phyloP scores from a whole-genome alignment of 2,888 invertebrate genomes.

The Drosophila multiciliata region DNA sequence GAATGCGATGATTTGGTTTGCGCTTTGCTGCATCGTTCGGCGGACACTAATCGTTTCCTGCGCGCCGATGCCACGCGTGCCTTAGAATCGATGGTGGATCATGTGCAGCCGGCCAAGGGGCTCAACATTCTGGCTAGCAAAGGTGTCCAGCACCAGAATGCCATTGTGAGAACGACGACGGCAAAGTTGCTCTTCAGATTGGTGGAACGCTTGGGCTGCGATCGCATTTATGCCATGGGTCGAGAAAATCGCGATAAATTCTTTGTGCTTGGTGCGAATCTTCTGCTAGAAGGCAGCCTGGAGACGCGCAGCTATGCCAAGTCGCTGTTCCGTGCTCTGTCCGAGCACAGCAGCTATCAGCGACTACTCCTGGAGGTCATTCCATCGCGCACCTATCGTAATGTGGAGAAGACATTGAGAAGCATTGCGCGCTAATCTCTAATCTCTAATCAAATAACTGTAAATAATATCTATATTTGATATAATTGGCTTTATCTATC shows the following conservation, averaged over 20 bases:
- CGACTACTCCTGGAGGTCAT: conserved; percentile 92
- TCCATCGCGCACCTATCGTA: conserved; percentile 91
- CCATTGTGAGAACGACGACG: conserved; percentile 93
- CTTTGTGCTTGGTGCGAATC: conserved; percentile 92
- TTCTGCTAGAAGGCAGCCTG: conserved; percentile 93
- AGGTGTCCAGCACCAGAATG: conserved; percentile 93
- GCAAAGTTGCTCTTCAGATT: conserved; percentile 91
- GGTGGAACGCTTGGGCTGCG: conserved; percentile 90
- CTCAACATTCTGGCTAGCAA: conserved; percentile 88
- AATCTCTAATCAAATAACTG: not conserved
- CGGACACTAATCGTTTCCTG: conserved; percentile 97
- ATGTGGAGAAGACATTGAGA: conserved; percentile 92
- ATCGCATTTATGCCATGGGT: conserved; percentile 89
- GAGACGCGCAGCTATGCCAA: conserved; percentile 94
- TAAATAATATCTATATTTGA: conserved; percentile 6
- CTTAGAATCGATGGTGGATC: conserved; percentile 92
- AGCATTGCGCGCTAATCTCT: conserved; percentile 70
- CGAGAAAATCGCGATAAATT: conserved; percentile 92
- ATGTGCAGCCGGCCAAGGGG: conserved; percentile 89
- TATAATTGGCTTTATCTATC: not conserved
- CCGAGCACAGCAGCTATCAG: conserved; percentile 91
- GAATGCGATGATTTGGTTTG: conserved; percentile 94
- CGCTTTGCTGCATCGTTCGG: conserved; percentile 93
- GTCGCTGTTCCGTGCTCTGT: conserved; percentile 90
- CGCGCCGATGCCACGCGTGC: conserved; percentile 93